Conservation (phyloP, 1,140 invertebrate species). For the Berghia stephanieae region DNA sequence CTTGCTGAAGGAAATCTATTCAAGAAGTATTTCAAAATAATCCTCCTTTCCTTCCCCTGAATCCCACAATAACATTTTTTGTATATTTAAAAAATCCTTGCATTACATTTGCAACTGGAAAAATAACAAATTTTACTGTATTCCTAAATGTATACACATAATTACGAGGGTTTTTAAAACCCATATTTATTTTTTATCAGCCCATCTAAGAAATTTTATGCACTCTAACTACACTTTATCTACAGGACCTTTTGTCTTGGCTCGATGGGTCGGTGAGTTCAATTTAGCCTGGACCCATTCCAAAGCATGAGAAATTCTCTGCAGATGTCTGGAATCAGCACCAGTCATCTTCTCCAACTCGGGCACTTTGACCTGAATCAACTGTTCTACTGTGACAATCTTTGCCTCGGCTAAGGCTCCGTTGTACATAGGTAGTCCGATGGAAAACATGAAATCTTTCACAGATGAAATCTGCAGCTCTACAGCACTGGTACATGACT, state of each 20-base stretch:
- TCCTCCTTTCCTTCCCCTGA: too few species aligned
- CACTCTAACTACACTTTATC: slow-evolving; percentile 21
- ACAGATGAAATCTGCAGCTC: slow-evolving; percentile 65
- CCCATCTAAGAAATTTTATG: too few species aligned
- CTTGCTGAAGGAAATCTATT: too few species aligned
- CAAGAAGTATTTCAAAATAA: too few species aligned
- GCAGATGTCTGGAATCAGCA: slow-evolving; percentile 52
- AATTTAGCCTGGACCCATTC: slow-evolving; percentile 56
- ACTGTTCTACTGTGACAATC: slow-evolving; percentile 43
- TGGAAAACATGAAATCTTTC: slow-evolving; percentile 63
- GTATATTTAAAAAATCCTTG: too few species aligned
- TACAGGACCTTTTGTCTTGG: neutral
- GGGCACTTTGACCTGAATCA: slow-evolving; percentile 45
- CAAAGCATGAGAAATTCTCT: slow-evolving; percentile 55
- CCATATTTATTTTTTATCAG: too few species aligned
- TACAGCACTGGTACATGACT: slow-evolving; percentile 55
- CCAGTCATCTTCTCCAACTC: slow-evolving; percentile 48
- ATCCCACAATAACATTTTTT: too few species aligned
- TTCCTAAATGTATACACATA: too few species aligned
- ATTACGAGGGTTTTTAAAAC: too few species aligned
- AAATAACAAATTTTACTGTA: too few species aligned
- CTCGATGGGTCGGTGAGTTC: slow-evolving; percentile 43
- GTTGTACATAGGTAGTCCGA: slow-evolving; percentile 67
- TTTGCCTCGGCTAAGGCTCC: slow-evolving; percentile 43
- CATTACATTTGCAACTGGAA: too few species aligned